These are phyloP conservation scores for Glareola pratincola DNA, from an alignment of 2,113 vertebrate genomes.

Conservation along the genomic window DNA sequence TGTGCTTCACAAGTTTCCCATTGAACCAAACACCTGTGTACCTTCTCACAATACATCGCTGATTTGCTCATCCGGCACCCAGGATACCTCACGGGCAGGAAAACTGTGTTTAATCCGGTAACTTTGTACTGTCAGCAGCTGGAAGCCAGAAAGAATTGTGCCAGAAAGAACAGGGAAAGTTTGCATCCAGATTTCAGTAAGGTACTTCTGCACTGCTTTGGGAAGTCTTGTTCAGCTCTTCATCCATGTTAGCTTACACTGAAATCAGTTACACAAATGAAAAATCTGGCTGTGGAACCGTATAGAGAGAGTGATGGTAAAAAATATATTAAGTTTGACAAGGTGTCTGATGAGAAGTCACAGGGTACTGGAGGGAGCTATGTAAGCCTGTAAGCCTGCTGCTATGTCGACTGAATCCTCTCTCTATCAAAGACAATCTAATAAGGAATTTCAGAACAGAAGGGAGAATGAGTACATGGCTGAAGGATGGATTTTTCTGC, in stretches of 20 bases:
- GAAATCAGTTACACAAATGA: not conserved
- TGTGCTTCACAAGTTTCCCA: not conserved
- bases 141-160: not conserved
- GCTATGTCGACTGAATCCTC: accelerated
- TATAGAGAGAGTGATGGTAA: not conserved
- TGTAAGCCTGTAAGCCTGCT: not conserved
- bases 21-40: not conserved
- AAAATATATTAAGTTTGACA: not conserved
- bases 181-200: not conserved
- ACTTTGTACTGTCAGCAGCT: not conserved
- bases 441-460: not conserved
- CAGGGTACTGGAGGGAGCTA: not conserved
- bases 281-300: not conserved
- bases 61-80: not conserved
- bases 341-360: not conserved
- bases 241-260: not conserved
- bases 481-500: not conserved
- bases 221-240: not conserved
- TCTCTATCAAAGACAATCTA: not conserved
- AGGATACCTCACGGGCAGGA: not conserved
- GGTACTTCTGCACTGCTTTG: not conserved
- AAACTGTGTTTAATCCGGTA: not conserved
- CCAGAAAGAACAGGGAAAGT: not conserved
- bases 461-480: not conserved
- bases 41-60: not conserved